Base-by-base conservation (phyloP, 2,888 invertebrate species). In the Lasioglossum figueresi region DNA sequence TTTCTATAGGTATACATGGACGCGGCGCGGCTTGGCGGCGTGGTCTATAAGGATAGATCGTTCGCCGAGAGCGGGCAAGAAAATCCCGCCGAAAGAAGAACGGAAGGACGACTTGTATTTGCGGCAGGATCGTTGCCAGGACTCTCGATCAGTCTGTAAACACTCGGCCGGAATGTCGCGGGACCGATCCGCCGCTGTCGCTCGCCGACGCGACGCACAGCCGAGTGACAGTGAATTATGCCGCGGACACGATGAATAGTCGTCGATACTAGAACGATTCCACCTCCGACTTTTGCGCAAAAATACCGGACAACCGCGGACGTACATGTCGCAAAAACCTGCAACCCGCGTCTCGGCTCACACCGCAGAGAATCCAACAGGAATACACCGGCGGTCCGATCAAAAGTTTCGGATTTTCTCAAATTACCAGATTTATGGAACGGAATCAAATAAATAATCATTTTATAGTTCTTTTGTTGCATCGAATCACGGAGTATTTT, bases 81-180 rank as follows among this genome's bases (percentile, higher is more conserved):
- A 87, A 79, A 66, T 70, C 84, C 31, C 71, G 45, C 74, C 43
- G 79, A 74, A 71, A 78, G 82, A 80, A 80, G 82, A 79, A 77
- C 87, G 85, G 81, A 88, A 85, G 87, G 88, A 85, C 88, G 83
- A 83, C 88, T 85, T 88, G 85, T 88, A 88, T 85, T 88, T 88
- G 76, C 80, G 16, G 74, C 77, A 79, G 79, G 80, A 83, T 82
- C 85, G 56, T 75, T 43, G 43, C 45, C 66, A 81, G 79, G 34
- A 59, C 76, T 80, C 75, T 59, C 75, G 86, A 78, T 84, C 83
- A 66, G 83, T 71, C 87, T 85, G 85, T 88, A 87, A 85, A 88
- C 88, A 88, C 77, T 81, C 74, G 75, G 19, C 2, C 76, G 87
- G 86, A 86, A 87, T 86, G 86, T 43, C 75, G 23, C 6, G 87